Conservation (phyloP, 1,140 invertebrate species). For the Battus philenor region DNA sequence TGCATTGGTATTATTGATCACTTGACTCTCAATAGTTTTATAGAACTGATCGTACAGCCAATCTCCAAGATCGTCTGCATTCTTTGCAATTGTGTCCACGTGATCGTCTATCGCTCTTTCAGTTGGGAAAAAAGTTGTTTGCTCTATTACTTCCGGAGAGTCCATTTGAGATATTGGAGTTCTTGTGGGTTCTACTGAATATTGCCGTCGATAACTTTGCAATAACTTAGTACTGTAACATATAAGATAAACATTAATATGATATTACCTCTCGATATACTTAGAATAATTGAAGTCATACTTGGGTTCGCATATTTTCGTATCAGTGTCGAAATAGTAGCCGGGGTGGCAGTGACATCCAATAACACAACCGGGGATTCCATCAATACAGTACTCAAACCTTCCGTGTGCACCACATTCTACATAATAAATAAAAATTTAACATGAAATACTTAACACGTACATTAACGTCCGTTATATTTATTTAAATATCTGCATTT, state of each 20-base stretch:
- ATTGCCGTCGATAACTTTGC: conserved; percentile 33
- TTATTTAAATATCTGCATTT: no score
- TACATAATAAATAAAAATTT: conserved; percentile 18
- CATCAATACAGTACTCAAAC: conserved; percentile 65
- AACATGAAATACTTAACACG: no score
- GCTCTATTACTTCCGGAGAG: not conserved
- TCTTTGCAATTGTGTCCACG: conserved; percentile 41
- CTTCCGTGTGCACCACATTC: conserved; percentile 60
- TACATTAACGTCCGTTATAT: no score
- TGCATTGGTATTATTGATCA: conserved; percentile 49
- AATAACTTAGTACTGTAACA: conserved; percentile 45
- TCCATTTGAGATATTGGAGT: conserved; percentile 16
- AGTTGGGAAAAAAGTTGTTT: conserved; percentile 18
- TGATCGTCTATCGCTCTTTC: conserved; percentile 24
- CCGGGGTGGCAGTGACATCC: conserved; percentile 63
- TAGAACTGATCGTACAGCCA: conserved; percentile 68
- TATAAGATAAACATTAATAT: not conserved
- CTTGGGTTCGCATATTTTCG: conserved; percentile 67
- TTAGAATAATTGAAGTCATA: conserved; percentile 23
- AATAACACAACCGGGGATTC: conserved; percentile 51
- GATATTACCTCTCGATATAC: conserved; percentile 1
- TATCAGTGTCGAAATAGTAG: conserved; percentile 61
- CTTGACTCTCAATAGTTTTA: conserved; percentile 61
- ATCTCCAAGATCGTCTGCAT: conserved; percentile 54
- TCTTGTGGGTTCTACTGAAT: conserved; percentile 26